Percentiles rank a stretch among this genome's conserved stretches.
Conservation (phyloP, 1,140 invertebrate species). For the Battus philenor region DNA sequence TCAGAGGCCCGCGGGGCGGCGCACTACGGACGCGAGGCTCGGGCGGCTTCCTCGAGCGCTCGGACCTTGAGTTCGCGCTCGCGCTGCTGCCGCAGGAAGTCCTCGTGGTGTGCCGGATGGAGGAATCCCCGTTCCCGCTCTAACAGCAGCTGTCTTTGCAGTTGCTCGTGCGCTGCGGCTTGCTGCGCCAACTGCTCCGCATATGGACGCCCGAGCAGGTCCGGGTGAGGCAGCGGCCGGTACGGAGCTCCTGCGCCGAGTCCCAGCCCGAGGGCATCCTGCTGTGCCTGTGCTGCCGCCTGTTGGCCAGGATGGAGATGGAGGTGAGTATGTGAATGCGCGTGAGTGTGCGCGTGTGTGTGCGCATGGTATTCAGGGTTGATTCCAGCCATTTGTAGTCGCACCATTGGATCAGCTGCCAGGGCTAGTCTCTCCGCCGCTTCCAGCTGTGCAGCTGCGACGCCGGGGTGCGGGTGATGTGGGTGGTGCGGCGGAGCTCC, state of each 20-base stretch:
- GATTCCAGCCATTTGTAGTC: conserved; percentile 91
- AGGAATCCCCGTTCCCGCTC: conserved; percentile 82
- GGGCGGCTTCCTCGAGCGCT: conserved; percentile 89
- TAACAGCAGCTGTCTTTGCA: conserved; percentile 89
- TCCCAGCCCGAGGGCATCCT: conserved; percentile 74
- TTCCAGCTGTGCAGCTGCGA: conserved; percentile 77
- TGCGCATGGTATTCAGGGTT: conserved; percentile 88
- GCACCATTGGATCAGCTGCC: conserved; percentile 77
- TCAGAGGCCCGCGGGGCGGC: conserved; percentile 34
- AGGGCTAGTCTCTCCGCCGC: conserved; percentile 68
- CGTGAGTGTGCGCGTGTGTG: conserved; percentile 86
- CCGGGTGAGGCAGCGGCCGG: conserved; percentile 81
- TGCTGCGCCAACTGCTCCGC: conserved; percentile 90
- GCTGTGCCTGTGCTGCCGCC: conserved; percentile 82
- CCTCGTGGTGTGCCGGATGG: conserved; percentile 87
- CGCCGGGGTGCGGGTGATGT: conserved; percentile 75
- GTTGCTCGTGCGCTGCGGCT: conserved; percentile 88
- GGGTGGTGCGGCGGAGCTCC: conserved; percentile 55
- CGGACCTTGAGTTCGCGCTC: conserved; percentile 90
- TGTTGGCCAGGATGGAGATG: conserved; percentile 91
- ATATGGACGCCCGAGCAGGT: conserved; percentile 87
- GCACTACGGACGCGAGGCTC: conserved; percentile 82
- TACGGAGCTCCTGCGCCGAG: conserved; percentile 59
- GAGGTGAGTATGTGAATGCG: conserved; percentile 93
- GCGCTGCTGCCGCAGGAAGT: conserved; percentile 86